Conservation (phyloP, 1,140 invertebrate genomes). For the Diabrotica virgifera region DNA sequence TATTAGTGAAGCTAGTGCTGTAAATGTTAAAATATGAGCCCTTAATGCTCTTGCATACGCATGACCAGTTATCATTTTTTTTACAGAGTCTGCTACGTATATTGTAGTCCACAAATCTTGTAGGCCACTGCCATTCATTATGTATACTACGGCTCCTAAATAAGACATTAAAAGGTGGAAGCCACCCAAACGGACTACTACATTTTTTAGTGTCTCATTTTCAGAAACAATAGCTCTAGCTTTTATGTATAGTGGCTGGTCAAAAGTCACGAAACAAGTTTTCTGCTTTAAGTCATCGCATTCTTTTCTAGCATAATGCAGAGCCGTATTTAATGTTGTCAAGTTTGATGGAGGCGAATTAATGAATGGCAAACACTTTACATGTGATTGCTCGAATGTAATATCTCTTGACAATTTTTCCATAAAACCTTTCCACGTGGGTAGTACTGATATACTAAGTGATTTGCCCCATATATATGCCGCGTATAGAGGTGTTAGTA, state of each 20-base stretch:
- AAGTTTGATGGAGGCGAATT: slow-evolving; percentile 6
- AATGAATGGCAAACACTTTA: slow-evolving; percentile 12
- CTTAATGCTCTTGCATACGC: too few relatives aligned
- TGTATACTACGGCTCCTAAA: too few relatives aligned
- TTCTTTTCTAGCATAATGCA: slow-evolving; percentile 2
- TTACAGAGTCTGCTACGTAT: too few relatives aligned
- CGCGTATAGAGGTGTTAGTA: too few relatives aligned
- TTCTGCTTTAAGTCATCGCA: neutral
- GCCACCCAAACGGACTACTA: too few relatives aligned
- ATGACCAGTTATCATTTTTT: too few relatives aligned
- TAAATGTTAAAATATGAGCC: slow-evolving; percentile 8
- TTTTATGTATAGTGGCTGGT: slow-evolving; percentile 27
- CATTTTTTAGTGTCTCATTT: neutral
- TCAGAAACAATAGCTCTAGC: slow-evolving; percentile 31
- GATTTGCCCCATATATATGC: too few relatives aligned
- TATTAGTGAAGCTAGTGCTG: neutral
- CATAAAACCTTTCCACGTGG: slow-evolving; percentile 26
- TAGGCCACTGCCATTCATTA: too few relatives aligned
- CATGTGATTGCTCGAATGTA: neutral
- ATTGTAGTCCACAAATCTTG: too few relatives aligned
- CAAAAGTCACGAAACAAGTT: slow-evolving; percentile 17
- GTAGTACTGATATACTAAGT: too few relatives aligned
- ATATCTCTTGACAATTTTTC: neutral
- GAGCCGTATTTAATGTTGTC: slow-evolving; percentile 12
- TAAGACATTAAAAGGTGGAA: too few relatives aligned